phyloP scores from a whole-genome alignment of 2,797 vertebrate genomes.

The Mastacembelus armatus region DNA sequence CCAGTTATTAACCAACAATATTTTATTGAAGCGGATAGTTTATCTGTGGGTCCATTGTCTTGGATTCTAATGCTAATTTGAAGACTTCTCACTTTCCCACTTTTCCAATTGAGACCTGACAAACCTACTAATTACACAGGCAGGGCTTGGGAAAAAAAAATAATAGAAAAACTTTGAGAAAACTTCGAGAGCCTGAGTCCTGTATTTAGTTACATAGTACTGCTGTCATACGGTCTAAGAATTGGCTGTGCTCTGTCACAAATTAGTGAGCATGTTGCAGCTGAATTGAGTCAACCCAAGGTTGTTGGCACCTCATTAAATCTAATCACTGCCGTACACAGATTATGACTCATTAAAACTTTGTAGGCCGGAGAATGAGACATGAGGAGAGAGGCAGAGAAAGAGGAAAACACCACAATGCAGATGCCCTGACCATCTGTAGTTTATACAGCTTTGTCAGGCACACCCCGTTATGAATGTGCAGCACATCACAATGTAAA shows the following conservation, averaged over 20 bases:
- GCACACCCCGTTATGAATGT: conserved; percentile 22
- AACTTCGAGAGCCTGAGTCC: conserved; percentile 26
- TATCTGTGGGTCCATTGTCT: conserved; percentile 22
- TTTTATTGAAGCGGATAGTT: too few species aligned
- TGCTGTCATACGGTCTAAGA: conserved; percentile 25
- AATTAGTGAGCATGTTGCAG: conserved; percentile 38
- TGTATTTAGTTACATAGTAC: conserved; percentile 20
- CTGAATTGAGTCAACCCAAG: conserved; percentile 62
- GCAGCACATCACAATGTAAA: conserved; percentile 28
- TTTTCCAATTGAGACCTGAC: conserved; percentile 26
- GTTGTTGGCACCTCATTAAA: conserved; percentile 71
- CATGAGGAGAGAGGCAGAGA: conserved; percentile 40
- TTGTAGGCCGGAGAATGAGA: conserved; percentile 47
- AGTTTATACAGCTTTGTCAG: conserved; percentile 35
- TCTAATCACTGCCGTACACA: conserved; percentile 60
- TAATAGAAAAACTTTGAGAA: too few species aligned
- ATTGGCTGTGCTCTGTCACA: conserved; percentile 29
- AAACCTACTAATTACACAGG: conserved; percentile 45
- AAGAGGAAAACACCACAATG: conserved; percentile 37
- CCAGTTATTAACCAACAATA: too few species aligned
- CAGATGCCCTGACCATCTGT: conserved; percentile 49
- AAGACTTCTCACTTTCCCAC: conserved; percentile 37
- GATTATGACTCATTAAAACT: conserved; percentile 72
- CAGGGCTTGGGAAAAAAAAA: conserved; percentile 15
- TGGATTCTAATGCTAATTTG: conserved; percentile 20